Conservation (phyloP, 2,888 invertebrate species). For the Xestoiulus laeticollis region DNA sequence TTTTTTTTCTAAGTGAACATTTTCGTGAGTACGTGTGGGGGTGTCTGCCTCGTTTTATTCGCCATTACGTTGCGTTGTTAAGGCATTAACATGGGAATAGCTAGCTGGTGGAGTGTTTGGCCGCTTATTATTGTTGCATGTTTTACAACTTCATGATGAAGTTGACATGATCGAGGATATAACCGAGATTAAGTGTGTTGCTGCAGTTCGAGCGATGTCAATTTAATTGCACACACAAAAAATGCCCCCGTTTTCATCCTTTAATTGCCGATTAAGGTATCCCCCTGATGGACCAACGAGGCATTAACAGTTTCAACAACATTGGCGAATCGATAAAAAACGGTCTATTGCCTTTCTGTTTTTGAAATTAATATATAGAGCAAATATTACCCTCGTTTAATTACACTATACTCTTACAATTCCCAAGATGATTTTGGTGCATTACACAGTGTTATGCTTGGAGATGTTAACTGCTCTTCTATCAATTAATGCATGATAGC, state of each 20-base stretch:
- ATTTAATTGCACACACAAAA: constrained; percentile 17
- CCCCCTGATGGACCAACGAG: not conserved
- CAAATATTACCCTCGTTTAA: constrained; percentile 5
- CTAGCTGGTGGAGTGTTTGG: constrained; percentile 31
- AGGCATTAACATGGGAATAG: constrained; percentile 40
- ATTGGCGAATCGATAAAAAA: not conserved
- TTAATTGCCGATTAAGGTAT: not conserved
- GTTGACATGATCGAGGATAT: constrained; percentile 17
- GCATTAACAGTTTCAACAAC: not conserved
- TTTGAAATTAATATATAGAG: constrained; percentile 25
- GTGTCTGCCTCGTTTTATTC: constrained; percentile 22
- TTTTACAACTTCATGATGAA: constrained; percentile 40
- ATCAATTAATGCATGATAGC: not conserved
- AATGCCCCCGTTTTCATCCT: not conserved
- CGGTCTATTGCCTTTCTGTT: not conserved
- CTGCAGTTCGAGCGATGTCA: constrained; percentile 10
- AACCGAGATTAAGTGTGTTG: constrained; percentile 31
- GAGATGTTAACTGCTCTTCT: constrained; percentile 4
- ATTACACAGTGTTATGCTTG: not conserved
- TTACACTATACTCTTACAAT: not conserved
- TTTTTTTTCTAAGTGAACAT: not conserved
- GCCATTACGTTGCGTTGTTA: not conserved
- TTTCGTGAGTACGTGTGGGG: not conserved
- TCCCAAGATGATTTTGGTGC: not conserved
- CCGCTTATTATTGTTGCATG: constrained; percentile 34